Evolutionary conservation across 2,888 invertebrate genomes (phyloP), one percentile per base, ranked within the genome.

Genomic region (Conops quadrifasciatus): DNA sequence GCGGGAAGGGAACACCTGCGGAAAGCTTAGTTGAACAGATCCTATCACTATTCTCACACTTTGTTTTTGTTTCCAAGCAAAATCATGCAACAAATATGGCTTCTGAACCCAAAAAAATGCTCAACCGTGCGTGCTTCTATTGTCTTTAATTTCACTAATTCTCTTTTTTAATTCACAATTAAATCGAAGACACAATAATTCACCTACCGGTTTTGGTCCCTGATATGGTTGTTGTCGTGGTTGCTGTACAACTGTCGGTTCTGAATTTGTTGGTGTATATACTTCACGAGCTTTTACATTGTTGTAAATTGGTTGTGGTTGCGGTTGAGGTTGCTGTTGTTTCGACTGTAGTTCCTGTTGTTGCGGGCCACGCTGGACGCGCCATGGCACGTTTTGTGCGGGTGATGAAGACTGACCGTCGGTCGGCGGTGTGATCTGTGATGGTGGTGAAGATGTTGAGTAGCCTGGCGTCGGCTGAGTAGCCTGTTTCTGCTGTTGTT

Each of bases 231-330:
- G 56, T 21, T 19, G 56, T 13, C 24, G 56, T 21, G 26, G 67
- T 45, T 67, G 67, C n/a, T 67, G 67, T 36, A 24, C 1, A n/a
- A 16, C 53, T n/a, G 28, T 28, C 4, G 67, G 19, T 47, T 74
- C 75, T 24, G 78, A 72, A 62, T 7, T 36, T 36, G 73, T 80
- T 62, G 82, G 80, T 70, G 80, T 83, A 62, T 78, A 80, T 30
- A 78, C 80, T 65, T 83, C 84, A 58, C 82, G 81, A 75, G 82
- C 75, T 81, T 78, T 80, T 72, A 83, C 82, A 79, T 83, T 81
- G 73, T 82, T 81, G 77, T 74, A 83, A 74, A 81, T 80, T 67
- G 81, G 78, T 74, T 82, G 79, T 45, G 82, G 81, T 73, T 78
- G 78, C 59, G 77, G 76, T 59, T 79, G 78, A 72, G 78, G 78